phyloP scores from a whole-genome alignment of 2,113 vertebrate genomes.

The Coryphaenoides rupestris region DNA sequence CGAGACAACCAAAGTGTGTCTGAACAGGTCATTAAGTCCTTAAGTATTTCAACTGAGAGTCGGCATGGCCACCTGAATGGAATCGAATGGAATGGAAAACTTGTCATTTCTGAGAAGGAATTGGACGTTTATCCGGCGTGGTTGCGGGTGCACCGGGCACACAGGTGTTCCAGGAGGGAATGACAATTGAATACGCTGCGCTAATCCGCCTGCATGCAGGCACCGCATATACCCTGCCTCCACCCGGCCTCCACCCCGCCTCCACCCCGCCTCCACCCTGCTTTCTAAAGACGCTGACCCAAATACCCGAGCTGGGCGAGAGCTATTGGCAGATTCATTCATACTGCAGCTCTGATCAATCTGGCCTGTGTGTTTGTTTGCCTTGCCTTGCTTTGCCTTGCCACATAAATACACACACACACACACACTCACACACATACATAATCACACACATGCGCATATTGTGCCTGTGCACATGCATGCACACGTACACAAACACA shows the following conservation, averaged over 20 bases:
- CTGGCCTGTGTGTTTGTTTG: not conserved
- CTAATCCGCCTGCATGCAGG: constrained; percentile 57
- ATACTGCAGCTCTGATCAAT: constrained; percentile 45
- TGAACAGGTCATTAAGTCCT: too few species aligned
- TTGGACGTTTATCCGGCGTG: constrained; percentile 15
- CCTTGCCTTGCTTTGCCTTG: not conserved
- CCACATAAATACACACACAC: constrained; percentile 12
- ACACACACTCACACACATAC: constrained; percentile 3
- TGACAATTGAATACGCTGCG: constrained; percentile 61
- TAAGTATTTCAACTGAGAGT: too few species aligned
- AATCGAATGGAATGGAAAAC: not conserved
- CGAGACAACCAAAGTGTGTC: too few species aligned
- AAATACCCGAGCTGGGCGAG: constrained; percentile 62
- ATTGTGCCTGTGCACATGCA: too few species aligned
- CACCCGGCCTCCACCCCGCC: constrained; percentile 33
- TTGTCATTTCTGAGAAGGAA: not conserved
- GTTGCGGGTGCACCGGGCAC: constrained; percentile 38
- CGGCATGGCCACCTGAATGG: not conserved
- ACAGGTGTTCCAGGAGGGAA: constrained; percentile 61
- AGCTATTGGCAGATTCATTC: constrained; percentile 57
- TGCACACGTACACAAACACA: too few species aligned
- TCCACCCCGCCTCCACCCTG: constrained; percentile 30
- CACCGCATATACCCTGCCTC: constrained; percentile 51
- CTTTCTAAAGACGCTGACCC: constrained; percentile 63
- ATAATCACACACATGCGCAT: constrained; percentile 5